These are phyloP conservation scores for Trochalopteron elliotii DNA, from an alignment of 2,113 vertebrate genomes.

Conservation along the genomic window DNA sequence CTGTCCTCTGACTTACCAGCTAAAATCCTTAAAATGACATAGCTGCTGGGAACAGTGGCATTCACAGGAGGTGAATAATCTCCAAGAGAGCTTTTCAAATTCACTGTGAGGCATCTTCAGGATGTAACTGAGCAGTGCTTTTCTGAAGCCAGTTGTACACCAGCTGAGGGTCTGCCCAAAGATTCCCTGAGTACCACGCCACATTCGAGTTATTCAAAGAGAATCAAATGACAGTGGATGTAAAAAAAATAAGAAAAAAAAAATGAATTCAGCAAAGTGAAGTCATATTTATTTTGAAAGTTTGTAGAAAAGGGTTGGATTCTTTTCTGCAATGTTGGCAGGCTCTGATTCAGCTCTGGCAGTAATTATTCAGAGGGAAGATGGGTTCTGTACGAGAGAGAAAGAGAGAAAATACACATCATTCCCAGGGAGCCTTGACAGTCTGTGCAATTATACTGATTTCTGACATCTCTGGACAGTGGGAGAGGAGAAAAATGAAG, in stretches of 20 bases:
- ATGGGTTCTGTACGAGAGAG: neutral
- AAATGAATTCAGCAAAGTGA: neutral
- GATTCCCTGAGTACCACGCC: neutral
- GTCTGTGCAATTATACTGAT: neutral
- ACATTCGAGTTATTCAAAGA: neutral
- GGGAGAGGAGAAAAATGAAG: neutral
- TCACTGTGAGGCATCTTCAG: neutral
- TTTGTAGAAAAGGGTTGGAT: constrained; percentile 6
- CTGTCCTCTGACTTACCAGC: neutral
- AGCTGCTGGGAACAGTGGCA: neutral
- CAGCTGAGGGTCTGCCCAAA: neutral
- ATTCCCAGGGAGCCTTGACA: constrained; percentile 40
- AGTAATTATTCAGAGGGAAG: constrained; percentile 24
- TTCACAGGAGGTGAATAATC: constrained; percentile 9
- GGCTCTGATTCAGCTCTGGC: constrained; percentile 35
- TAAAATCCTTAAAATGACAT: neutral
- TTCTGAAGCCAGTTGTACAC: neutral
- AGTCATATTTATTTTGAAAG: constrained; percentile 24
- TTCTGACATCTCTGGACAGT: constrained; percentile 35
- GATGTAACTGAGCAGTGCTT: neutral
- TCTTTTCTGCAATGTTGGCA: neutral
- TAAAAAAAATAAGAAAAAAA: neutral
- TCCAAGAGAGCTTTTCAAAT: constrained; percentile 35
- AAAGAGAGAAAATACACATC: neutral
- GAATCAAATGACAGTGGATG: neutral